Percentiles rank a stretch among this genome's conserved stretches.
phyloP scores from a whole-genome alignment of 1,140 invertebrate genomes.

The Cyphomyrmex costatus region DNA sequence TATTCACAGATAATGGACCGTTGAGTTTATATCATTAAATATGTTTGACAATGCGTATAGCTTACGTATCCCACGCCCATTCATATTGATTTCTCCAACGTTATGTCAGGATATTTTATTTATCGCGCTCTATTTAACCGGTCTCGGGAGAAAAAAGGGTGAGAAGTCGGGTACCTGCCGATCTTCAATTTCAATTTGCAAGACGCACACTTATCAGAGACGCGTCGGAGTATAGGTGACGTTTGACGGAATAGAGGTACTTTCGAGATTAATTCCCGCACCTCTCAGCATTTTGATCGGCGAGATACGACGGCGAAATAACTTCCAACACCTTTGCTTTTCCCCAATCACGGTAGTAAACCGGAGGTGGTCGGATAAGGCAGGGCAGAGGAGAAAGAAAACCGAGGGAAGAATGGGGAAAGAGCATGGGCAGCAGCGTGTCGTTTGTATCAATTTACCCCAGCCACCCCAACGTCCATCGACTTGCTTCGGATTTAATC shows the following conservation, averaged over 20 bases:
- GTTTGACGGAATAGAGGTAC: constrained; percentile 74
- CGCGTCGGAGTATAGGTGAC: constrained; percentile 68
- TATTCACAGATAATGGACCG: too few species aligned
- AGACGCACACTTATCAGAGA: constrained; percentile 71
- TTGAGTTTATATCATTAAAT: constrained; percentile 1
- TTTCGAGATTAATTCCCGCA: constrained; percentile 72
- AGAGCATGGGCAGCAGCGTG: constrained; percentile 72
- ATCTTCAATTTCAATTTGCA: constrained; percentile 76
- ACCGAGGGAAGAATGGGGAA: constrained; percentile 24
- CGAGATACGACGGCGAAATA: constrained; percentile 71
- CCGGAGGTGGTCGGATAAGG: constrained; percentile 15
- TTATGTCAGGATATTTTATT: constrained; percentile 37
- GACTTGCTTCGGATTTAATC: constrained; percentile 79
- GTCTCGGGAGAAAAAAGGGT: constrained; percentile 29
- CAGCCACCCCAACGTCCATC: constrained; percentile 69
- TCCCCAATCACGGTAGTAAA: constrained; percentile 58
- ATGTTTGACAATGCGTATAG: not conserved
- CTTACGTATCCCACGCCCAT: not conserved
- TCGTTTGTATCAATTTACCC: constrained; percentile 82
- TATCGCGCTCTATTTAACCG: constrained; percentile 49
- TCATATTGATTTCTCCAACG: not conserved
- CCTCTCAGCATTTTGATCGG: constrained; percentile 74
- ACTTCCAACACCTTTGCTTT: constrained; percentile 68
- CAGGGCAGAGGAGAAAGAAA: not conserved
- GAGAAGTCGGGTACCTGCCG: constrained; percentile 16